Evolutionary conservation across 2,113 vertebrate genomes (phyloP).

Genomic region (Cygnus buccinator): DNA sequence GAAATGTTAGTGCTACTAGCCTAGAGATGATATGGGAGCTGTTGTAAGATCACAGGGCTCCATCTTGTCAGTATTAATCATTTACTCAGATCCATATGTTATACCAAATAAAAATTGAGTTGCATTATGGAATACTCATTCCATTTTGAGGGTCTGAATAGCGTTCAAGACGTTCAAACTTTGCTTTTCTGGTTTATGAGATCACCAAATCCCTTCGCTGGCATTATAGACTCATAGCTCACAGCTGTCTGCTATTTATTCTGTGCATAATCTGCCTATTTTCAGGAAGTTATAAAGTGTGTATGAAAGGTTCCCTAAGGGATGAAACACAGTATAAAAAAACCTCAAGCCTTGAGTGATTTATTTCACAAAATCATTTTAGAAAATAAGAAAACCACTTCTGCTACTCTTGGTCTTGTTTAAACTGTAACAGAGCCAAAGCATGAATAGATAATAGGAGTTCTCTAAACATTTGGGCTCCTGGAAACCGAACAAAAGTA

Average conservation of each 20-base stretch:
- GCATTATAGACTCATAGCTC: neutral
- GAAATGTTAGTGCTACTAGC: neutral
- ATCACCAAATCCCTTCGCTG: constrained; percentile 28
- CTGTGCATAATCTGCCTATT: constrained; percentile 18
- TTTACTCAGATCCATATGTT: neutral
- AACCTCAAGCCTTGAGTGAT: neutral
- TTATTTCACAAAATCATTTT: neutral
- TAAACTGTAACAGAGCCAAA: neutral
- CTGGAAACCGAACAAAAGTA: neutral
- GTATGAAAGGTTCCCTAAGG: neutral
- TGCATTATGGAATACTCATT: constrained; percentile 27
- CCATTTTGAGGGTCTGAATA: neutral
- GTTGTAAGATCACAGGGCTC: neutral
- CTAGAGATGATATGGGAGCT: neutral
- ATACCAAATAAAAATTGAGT: neutral
- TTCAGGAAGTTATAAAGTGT: neutral
- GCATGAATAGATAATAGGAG: neutral
- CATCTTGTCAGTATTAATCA: neutral
- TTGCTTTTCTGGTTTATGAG: constrained; percentile 5
- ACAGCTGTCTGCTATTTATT: constrained; percentile 48
- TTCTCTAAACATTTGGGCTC: neutral
- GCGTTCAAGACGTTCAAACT: neutral
- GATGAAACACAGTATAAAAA: neutral
- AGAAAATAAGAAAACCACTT: neutral
- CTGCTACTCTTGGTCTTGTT: neutral